Base-by-base conservation (phyloP, 2,888 invertebrate species). In the Candidula unifasciata region DNA sequence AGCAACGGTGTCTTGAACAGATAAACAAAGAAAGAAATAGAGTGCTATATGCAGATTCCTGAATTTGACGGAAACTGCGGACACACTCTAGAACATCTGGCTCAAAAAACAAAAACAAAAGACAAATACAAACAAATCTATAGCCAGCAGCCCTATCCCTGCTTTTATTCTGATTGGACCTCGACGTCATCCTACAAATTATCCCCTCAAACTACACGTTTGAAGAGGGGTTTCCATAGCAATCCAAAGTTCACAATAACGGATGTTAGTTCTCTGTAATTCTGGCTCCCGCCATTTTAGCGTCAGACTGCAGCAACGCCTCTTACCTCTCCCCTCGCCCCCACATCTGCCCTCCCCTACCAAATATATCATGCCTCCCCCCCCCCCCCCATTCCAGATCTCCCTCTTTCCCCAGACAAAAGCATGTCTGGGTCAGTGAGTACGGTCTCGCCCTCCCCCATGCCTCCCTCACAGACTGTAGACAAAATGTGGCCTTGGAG, bases 111-210 rank as follows among this genome's bases (percentile, higher is more conserved):
- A n/a, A n/a, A n/a, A n/a, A n/a, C n/a, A n/a, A n/a, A 73, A 73
- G 37, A 73, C 44, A 73, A 73, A 24, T 73, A n/a, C 37, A 44
- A 2, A 73, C n/a, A 73, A 52, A 73, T 44, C 44, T 44, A 44
- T 73, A 73, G 52, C 73, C 73, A 73, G n/a, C 44, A 37, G 73
- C 27, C 44, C 44, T n/a, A 52, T 73, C n/a, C 24, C 73, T 73
- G 73, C 73, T 73, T 73, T 73, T 73, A 73, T 13, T n/a, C 73
- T 44, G 73, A 73, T 73, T 73, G 44, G 73, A 10, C 44, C 73
- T 6, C 13, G 73, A n/a, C 73, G 73, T 44, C 73, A 73, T n/a
- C 44, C n/a, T n/a, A 73, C 44, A 73, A 73, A 44, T 73, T 73
- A 5, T 37, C 13, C 44, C 35, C 44, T n/a, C 44, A 73, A 73